A percentile compares a stretch with the other conserved stretches of the same genome.
phyloP scores from a whole-genome alignment of 2,113 vertebrate species.

The Pholis gunnellus region DNA sequence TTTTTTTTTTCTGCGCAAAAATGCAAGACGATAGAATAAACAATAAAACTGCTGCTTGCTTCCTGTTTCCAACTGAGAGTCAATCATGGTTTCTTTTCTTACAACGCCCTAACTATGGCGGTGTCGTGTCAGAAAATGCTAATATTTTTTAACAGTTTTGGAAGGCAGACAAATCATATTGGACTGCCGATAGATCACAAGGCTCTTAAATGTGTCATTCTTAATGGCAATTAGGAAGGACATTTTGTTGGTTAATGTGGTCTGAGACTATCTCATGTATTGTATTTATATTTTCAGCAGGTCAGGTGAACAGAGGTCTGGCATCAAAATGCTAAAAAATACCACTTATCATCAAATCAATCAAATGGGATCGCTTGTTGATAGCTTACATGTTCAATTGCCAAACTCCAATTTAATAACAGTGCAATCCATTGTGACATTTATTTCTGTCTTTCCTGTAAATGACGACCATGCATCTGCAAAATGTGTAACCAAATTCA shows the following conservation, averaged over 20 bases:
- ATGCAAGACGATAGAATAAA: neutral
- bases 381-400: constrained; percentile 14
- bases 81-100: neutral
- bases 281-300: neutral
- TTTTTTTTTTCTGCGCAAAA: neutral
- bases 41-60: neutral
- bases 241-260: neutral
- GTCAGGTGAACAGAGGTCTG: neutral
- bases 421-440: constrained; percentile 13
- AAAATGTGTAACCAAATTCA: neutral
- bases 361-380: constrained; percentile 7
- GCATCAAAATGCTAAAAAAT: neutral
- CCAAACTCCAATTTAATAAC: constrained; percentile 5
- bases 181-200: neutral
- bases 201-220: neutral
- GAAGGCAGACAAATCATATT: neutral
- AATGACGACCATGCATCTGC: neutral
- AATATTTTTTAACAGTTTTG: neutral
- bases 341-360: constrained; percentile 6
- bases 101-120: neutral
- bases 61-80: neutral
- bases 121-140: neutral
- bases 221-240: neutral
- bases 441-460: neutral
- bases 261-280: neutral